phyloP scores from a whole-genome alignment of 2,113 vertebrate species.

The Corythaeola cristata region DNA sequence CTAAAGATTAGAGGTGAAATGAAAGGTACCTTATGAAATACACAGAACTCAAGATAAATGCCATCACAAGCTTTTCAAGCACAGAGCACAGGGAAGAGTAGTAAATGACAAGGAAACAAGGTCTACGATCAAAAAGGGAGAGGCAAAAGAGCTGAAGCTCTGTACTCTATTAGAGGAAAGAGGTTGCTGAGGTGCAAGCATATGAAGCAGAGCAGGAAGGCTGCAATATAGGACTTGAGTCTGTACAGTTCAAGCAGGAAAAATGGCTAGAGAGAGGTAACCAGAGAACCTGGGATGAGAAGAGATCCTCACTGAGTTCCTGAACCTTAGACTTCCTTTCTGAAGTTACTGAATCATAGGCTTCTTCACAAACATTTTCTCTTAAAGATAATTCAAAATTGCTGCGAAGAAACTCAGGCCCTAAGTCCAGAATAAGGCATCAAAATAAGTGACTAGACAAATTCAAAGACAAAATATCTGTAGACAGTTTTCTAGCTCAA shows the following conservation, averaged over 20 bases:
- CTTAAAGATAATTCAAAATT: neutral
- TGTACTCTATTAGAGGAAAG: neutral
- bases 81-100: neutral
- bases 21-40: neutral
- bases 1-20: neutral
- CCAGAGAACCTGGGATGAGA: neutral
- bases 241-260: neutral
- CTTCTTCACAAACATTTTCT: neutral
- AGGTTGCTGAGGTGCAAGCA: neutral
- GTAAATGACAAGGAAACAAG: neutral
- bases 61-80: neutral
- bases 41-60: neutral
- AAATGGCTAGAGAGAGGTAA: neutral
- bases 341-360: neutral
- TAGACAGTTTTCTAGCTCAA: neutral
- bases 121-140: neutral
- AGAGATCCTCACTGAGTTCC: neutral
- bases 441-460: neutral
- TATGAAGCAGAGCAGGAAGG: neutral
- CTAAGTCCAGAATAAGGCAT: neutral
- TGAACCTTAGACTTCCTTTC: neutral
- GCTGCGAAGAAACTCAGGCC: neutral
- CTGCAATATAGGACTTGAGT: neutral
- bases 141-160: neutral
- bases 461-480: neutral